Evolutionary conservation across 64 coral and sea anemone genomes (phyloP).

Genomic region (Pachyseris speciosa): DNA sequence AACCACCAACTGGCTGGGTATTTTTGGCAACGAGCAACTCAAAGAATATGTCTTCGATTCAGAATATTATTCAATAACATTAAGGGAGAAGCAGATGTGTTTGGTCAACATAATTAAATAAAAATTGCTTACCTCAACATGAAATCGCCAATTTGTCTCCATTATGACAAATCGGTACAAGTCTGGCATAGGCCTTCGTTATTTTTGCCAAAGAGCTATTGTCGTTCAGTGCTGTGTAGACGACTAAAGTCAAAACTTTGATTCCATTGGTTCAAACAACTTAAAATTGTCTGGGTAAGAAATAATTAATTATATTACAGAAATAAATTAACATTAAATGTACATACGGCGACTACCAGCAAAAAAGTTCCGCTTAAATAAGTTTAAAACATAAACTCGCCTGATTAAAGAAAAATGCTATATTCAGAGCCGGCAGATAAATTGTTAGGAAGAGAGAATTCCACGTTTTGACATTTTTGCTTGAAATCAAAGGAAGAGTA

Average conservation of each 20-base stretch:
- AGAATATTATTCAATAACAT: neutral
- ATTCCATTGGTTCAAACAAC: neutral
- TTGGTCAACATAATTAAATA: neutral
- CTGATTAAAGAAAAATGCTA: too few relatives aligned
- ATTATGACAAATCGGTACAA: neutral
- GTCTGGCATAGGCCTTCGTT: neutral
- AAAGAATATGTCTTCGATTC: neutral
- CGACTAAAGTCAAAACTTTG: neutral
- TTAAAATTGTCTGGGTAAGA: neutral
- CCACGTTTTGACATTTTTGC: too few relatives aligned
- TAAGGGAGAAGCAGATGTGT: neutral
- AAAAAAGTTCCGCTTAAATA: too few relatives aligned
- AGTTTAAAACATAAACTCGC: too few relatives aligned
- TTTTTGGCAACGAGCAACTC: neutral
- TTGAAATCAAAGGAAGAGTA: too few relatives aligned
- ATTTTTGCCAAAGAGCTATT: neutral
- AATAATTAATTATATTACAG: too few relatives aligned
- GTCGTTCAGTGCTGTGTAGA: neutral
- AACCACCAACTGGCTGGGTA: neutral
- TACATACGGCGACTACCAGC: too few relatives aligned
- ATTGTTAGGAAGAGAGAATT: too few relatives aligned
- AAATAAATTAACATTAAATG: too few relatives aligned
- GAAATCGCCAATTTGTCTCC: neutral
- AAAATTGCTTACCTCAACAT: neutral
- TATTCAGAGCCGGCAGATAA: too few relatives aligned